phyloP scores from a whole-genome alignment of 2,113 vertebrate species.

The Promerops cafer region DNA sequence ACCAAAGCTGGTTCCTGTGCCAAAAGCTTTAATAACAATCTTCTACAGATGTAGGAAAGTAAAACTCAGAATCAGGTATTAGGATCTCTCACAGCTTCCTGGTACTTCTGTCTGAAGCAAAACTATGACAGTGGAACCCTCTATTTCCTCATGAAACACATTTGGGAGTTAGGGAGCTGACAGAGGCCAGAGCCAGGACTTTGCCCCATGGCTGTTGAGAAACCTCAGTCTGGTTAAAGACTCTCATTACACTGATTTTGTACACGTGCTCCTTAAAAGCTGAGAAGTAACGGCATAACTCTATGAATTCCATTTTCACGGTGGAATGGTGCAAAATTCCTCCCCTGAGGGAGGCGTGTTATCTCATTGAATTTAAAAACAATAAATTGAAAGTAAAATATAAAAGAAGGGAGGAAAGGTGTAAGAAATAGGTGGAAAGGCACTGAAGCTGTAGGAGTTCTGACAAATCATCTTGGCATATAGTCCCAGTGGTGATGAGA shows the following conservation, averaged over 20 bases:
- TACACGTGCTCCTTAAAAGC: not conserved
- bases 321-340: not conserved
- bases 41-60: not conserved
- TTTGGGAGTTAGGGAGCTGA: not conserved
- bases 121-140: not conserved
- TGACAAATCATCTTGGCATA: not conserved
- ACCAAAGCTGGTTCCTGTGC: not conserved
- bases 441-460: not conserved
- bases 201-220: not conserved
- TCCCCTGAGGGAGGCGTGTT: not conserved
- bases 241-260: not conserved
- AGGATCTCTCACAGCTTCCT: not conserved
- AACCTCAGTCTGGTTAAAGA: not conserved
- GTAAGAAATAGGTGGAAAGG: not conserved
- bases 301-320: not conserved
- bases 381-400: not conserved
- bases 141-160: not conserved
- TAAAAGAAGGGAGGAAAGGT: not conserved
- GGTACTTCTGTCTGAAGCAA: not conserved
- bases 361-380: not conserved
- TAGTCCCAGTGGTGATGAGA: not conserved
- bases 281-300: not conserved
- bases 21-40: not conserved
- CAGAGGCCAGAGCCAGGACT: not conserved
- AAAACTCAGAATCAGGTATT: not conserved